Percentiles rank a stretch among this genome's conserved stretches.
Evolutionary conservation across 92 coral and sea anemone species (phyloP).

Genomic region (Paramuricea clavata): DNA sequence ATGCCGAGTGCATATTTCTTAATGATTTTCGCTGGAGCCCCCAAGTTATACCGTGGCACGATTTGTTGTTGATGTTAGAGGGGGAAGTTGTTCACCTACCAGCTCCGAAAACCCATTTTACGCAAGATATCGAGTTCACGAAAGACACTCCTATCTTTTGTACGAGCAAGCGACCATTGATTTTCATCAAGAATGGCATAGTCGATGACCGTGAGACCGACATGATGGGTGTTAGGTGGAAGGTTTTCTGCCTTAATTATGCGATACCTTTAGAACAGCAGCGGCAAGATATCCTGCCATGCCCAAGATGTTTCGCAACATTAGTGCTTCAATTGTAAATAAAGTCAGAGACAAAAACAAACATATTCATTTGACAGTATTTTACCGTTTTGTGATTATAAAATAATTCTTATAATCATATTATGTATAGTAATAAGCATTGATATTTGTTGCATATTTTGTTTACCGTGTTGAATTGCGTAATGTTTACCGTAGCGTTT

Average conservation of each 20-base stretch:
- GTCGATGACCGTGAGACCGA: conserved; percentile 52
- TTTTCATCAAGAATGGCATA: conserved; percentile 44
- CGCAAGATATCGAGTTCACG: conserved; percentile 43
- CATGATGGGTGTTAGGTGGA: conserved; percentile 62
- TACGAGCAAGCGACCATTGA: conserved; percentile 53
- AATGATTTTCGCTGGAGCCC: conserved; percentile 63
- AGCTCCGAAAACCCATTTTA: conserved; percentile 70
- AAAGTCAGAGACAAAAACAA: background rate
- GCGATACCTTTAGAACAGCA: background rate
- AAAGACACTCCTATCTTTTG: conserved; percentile 38
- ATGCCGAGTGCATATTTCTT: conserved; percentile 60
- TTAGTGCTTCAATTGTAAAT: background rate
- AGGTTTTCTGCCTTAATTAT: conserved; percentile 3
- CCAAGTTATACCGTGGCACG: conserved; percentile 61
- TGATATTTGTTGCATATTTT: background rate
- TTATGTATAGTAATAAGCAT: no score
- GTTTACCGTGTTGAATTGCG: background rate
- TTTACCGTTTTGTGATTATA: no score
- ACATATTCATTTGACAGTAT: background rate
- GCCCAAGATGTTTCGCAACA: background rate
- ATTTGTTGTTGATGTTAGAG: conserved; percentile 62
- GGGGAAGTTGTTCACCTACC: conserved; percentile 68
- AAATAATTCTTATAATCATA: background rate
- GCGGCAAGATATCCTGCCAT: background rate
- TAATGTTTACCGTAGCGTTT: background rate